phyloP scores from a whole-genome alignment of 2,113 vertebrate species.

The Alligator sinensis region DNA sequence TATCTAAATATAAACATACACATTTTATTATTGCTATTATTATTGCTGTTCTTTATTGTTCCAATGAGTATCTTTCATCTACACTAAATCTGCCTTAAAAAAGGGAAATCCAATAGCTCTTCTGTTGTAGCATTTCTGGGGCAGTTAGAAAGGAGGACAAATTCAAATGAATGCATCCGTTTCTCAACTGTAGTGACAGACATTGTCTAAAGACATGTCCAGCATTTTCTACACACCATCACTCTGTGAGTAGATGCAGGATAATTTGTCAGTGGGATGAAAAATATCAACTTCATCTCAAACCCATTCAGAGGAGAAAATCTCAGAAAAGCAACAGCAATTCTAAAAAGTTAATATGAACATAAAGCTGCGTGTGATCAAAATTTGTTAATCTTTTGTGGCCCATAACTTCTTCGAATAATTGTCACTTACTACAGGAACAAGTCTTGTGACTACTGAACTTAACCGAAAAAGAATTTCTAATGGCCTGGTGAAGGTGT shows the following conservation, averaged over 20 bases:
- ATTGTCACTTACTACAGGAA: neutral
- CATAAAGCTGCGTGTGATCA: neutral
- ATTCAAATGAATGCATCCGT: neutral
- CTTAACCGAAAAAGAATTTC: neutral
- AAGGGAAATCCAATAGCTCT: neutral
- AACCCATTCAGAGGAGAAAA: neutral
- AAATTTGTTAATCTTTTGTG: neutral
- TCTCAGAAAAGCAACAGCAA: neutral
- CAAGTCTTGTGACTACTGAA: neutral
- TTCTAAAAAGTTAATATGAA: neutral
- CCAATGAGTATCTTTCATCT: neutral
- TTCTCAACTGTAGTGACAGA: neutral
- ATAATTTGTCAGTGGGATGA: neutral
- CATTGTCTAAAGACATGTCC: neutral
- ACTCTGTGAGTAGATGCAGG: neutral
- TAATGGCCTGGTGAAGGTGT: too few relatives aligned
- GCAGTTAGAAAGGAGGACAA: neutral
- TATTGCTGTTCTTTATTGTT: neutral
- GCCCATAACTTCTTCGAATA: neutral
- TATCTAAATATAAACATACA: too few relatives aligned
- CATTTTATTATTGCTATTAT: too few relatives aligned
- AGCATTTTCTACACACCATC: neutral
- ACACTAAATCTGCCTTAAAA: neutral
- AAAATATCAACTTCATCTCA: neutral
- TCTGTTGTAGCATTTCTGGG: neutral